These are phyloP conservation scores for Herpailurus yagouaroundi DNA, from an alignment of 2,113 vertebrate species.

Conservation along the genomic window DNA sequence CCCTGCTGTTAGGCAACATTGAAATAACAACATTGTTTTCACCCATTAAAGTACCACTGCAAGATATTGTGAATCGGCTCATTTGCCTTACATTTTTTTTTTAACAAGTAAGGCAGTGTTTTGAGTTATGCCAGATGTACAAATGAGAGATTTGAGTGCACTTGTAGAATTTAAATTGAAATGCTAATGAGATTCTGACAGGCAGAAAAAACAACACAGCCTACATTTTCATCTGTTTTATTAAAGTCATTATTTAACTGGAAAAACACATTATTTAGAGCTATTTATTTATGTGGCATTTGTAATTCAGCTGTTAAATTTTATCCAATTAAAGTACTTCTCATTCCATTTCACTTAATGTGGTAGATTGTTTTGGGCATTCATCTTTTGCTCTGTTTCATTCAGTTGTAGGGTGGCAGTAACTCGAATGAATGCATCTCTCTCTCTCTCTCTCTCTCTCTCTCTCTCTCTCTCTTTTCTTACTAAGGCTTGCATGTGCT, in stretches of 20 bases:
- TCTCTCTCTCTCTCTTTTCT: not conserved
- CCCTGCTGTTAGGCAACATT: conserved; percentile 68
- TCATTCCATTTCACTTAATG: conserved; percentile 79
- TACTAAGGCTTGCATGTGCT: conserved; percentile 54
- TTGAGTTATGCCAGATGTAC: conserved; percentile 82
- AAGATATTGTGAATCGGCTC: conserved; percentile 82
- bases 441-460: not conserved
- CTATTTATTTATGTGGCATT: conserved; percentile 71
- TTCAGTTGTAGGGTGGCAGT: conserved; percentile 65
- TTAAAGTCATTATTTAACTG: conserved; percentile 79
- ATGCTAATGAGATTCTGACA: conserved; percentile 85
- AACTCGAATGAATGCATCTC: conserved; percentile 62
- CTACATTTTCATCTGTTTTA: conserved; percentile 81
- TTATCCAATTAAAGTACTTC: conserved; percentile 75
- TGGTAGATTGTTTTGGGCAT: conserved; percentile 50
- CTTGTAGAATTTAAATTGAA: conserved; percentile 82
- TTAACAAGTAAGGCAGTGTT: conserved; percentile 81
- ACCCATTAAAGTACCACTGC: conserved; percentile 77
- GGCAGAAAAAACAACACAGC: conserved; percentile 77
- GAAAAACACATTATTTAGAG: conserved; percentile 80
- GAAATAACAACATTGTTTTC: conserved; percentile 74
- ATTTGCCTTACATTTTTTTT: conserved; percentile 80
- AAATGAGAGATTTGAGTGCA: conserved; percentile 82
- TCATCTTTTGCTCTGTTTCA: conserved; percentile 74
- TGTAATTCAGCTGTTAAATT: conserved; percentile 69